Percentiles rank a stretch among this genome's conserved stretches.
Conservation (phyloP, 2,797 vertebrate species). For the Trachops cirrhosus region DNA sequence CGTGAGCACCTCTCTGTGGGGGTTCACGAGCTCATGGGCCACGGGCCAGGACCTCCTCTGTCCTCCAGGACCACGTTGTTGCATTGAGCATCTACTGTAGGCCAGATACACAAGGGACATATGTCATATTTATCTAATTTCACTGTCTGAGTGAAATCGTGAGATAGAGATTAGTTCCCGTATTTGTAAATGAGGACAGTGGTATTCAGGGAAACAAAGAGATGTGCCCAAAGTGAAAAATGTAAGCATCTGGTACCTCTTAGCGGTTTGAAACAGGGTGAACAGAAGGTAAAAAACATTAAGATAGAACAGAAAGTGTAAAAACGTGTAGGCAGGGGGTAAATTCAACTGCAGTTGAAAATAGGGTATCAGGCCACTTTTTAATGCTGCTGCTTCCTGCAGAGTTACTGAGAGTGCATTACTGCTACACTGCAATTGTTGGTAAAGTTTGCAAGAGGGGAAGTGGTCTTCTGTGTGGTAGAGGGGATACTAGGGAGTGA, state of each 20-base stretch:
- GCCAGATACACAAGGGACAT: background rate
- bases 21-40: background rate
- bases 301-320: background rate
- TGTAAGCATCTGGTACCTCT: constrained; percentile 44
- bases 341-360: background rate
- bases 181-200: background rate
- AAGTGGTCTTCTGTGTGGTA: background rate
- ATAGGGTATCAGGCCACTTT: background rate
- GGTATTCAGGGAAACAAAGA: background rate
- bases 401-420: background rate
- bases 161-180: background rate
- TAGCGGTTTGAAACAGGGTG: background rate
- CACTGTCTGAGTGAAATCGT: background rate
- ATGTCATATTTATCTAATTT: background rate
- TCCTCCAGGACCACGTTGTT: rapidly evolving
- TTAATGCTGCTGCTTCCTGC: background rate
- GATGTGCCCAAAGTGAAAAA: background rate
- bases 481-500: background rate
- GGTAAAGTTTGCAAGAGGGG: background rate
- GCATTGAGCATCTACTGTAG: background rate
- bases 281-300: constrained; percentile 46
- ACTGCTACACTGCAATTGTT: background rate
- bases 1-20: background rate
- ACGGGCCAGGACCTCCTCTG: background rate
- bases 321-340: background rate